phyloP scores from a whole-genome alignment of 2,888 invertebrate genomes.

The Zaprionus bogoriensis region DNA sequence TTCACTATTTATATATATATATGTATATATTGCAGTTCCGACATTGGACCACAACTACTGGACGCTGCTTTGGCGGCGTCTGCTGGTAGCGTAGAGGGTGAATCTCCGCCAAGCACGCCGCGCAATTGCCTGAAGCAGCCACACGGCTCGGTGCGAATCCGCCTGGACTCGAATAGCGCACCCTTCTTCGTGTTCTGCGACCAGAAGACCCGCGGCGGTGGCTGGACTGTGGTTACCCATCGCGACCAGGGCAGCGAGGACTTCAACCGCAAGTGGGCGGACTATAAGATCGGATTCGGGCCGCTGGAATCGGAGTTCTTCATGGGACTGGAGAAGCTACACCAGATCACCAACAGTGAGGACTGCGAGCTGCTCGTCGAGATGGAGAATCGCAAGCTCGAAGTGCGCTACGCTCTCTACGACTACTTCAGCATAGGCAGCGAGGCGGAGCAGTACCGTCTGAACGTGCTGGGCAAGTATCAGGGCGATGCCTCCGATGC shows the following conservation, averaged over 20 bases:
- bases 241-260: slow-evolving; percentile 53
- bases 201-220: slow-evolving; percentile 56
- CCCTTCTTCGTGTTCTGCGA: slow-evolving; percentile 64
- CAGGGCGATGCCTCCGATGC: slow-evolving; percentile 59
- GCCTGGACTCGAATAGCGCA: slow-evolving; percentile 16
- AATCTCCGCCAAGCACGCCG: slow-evolving; percentile 31
- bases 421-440: slow-evolving; percentile 60
- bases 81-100: background rate
- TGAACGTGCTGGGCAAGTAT: slow-evolving; percentile 54
- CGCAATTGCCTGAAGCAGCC: slow-evolving; percentile 50
- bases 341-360: slow-evolving; percentile 50
- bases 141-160: slow-evolving; percentile 60
- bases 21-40: slow-evolving; percentile 38
- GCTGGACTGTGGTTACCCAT: slow-evolving; percentile 60
- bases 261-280: slow-evolving; percentile 63
- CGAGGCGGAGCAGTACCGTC: slow-evolving; percentile 54
- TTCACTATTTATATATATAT: too few species aligned
- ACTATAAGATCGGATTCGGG: slow-evolving; percentile 62
- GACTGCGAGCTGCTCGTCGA: slow-evolving; percentile 55
- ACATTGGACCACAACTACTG: slow-evolving; percentile 11
- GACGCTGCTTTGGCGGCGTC: background rate
- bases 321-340: slow-evolving; percentile 59
- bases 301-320: slow-evolving; percentile 49
- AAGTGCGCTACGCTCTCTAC: slow-evolving; percentile 50
- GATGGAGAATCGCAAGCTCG: slow-evolving; percentile 57